Conservation (phyloP, 2,797 vertebrate species). For the Cheirogaleus major region DNA sequence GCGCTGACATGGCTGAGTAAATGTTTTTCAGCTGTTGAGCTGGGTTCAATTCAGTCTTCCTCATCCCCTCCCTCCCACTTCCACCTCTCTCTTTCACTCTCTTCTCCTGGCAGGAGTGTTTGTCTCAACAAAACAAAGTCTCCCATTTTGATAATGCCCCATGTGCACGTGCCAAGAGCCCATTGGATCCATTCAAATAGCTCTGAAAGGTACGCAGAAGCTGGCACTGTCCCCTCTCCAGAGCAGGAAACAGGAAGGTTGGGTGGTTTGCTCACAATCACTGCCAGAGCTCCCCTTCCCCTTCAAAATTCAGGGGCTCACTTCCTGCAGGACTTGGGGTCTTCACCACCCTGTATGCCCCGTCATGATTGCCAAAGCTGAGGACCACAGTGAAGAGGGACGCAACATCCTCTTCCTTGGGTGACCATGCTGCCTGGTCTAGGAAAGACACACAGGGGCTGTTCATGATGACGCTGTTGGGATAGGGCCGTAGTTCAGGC, state of each 20-base stretch:
- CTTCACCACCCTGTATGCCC: background rate
- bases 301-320: background rate
- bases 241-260: background rate
- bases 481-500: background rate
- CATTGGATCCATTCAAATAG: background rate
- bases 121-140: background rate
- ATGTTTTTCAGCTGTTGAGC: conserved; percentile 10
- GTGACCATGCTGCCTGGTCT: fast-evolving
- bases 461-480: background rate
- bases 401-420: fast-evolving
- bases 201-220: background rate
- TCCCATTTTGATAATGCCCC: background rate
- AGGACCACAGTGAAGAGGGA: background rate
- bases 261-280: background rate
- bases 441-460: background rate
- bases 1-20: background rate
- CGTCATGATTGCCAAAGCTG: background rate
- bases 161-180: background rate
- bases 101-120: background rate
- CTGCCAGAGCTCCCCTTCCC: background rate
- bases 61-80: background rate
- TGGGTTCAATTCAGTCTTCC: background rate
- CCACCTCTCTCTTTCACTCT: background rate
- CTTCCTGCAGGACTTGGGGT: background rate
- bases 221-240: background rate